A percentile compares a stretch with the other conserved stretches of the same genome.
phyloP scores from a whole-genome alignment of 23 tunicate genomes.

The Styela clava region DNA sequence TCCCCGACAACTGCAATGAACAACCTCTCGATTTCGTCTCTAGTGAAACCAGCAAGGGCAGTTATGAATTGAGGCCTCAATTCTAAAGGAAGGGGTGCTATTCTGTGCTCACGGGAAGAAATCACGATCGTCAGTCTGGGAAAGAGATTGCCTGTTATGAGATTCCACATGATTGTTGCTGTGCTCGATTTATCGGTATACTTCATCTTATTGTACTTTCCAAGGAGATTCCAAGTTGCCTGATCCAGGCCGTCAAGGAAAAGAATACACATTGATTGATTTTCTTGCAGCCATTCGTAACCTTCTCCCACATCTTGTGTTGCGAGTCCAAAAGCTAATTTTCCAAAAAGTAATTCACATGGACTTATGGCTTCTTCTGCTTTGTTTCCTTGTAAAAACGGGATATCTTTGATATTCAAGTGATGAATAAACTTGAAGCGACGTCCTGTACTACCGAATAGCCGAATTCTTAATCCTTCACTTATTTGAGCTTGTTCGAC shows the following conservation, averaged over 20 bases:
- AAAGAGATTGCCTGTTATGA: slow-evolving; percentile 10
- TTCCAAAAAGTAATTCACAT: not conserved
- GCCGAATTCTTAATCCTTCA: not conserved
- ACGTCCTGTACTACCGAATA: not conserved
- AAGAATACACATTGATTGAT: not conserved
- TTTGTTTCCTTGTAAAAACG: not conserved
- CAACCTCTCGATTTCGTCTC: not conserved
- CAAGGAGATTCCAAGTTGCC: slow-evolving; percentile 1
- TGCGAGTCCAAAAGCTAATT: not conserved
- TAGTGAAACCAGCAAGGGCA: not conserved
- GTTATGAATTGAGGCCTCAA: not conserved
- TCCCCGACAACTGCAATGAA: slow-evolving; percentile 6
- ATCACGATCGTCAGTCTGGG: not conserved
- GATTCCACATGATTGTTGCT: not conserved
- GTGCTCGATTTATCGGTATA: not conserved
- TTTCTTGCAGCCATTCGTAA: slow-evolving; percentile 4
- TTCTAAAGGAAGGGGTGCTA: not conserved
- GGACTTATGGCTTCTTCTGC: not conserved
- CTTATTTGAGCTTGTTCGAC: not conserved
- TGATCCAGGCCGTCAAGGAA: slow-evolving; percentile 7
- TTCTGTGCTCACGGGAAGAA: not conserved
- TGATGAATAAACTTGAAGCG: not conserved
- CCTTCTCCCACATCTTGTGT: not conserved
- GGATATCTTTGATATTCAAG: not conserved
- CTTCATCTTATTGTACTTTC: not conserved